Conservation (phyloP, 1,140 invertebrate genomes). For the Lordiphosa collinella region DNA sequence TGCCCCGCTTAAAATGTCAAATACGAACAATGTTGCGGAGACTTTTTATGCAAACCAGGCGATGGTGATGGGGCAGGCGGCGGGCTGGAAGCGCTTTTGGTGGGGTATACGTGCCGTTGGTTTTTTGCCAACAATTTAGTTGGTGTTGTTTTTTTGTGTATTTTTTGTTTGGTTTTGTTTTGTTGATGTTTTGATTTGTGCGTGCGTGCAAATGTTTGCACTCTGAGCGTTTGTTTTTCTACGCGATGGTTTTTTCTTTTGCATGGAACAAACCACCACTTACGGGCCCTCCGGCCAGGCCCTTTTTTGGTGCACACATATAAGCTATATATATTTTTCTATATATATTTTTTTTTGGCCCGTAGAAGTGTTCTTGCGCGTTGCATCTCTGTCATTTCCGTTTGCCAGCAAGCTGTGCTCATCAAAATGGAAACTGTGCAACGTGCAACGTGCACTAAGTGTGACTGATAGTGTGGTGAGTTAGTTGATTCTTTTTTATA, state of each 20-base stretch:
- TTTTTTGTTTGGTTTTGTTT: conserved; percentile 37
- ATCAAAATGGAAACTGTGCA: conserved; percentile 77
- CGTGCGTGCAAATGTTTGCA: conserved; percentile 76
- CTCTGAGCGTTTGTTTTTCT: conserved; percentile 57
- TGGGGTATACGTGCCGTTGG: conserved; percentile 44
- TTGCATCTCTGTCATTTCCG: conserved; percentile 31
- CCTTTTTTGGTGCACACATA: conserved; percentile 18
- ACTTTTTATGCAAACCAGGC: conserved; percentile 62
- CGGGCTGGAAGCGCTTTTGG: background rate
- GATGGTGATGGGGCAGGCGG: background rate
- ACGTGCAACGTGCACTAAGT: conserved; percentile 71
- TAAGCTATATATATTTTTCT: conserved; percentile 19
- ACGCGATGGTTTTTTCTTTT: conserved; percentile 29
- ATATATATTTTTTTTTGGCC: conserved; percentile 41
- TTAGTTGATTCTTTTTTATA: conserved; percentile 72
- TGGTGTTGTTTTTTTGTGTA: conserved; percentile 8
- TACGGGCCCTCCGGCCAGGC: conserved; percentile 14
- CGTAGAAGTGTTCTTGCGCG: conserved; percentile 41
- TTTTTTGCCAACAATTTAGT: conserved; percentile 51
- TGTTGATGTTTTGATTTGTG: conserved; percentile 76
- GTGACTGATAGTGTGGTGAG: conserved; percentile 76
- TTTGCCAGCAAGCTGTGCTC: conserved; percentile 53
- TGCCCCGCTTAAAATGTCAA: conserved; percentile 76
- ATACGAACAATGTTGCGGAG: conserved; percentile 71
- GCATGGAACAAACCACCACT: conserved; percentile 16